A percentile compares a stretch with the other conserved stretches of the same genome.
These are phyloP conservation scores for Cantharis rustica DNA, from an alignment of 2,888 invertebrate species.

Conservation along the genomic window DNA sequence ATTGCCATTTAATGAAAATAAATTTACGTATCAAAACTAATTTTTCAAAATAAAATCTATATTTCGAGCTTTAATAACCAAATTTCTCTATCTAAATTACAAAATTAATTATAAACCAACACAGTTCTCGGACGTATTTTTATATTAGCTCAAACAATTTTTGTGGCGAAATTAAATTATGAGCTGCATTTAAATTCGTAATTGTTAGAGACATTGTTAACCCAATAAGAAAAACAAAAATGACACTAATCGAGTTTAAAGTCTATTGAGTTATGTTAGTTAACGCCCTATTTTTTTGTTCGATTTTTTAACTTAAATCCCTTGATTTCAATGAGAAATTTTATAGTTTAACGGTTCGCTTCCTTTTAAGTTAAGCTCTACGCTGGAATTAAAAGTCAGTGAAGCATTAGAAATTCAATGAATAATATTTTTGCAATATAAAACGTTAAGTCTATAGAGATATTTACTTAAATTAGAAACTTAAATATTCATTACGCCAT, in stretches of 20 bases:
- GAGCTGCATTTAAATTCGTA: neutral
- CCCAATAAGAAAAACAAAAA: neutral
- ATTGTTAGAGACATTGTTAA: neutral
- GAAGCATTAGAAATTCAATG: conserved; percentile 11
- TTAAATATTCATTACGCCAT: neutral
- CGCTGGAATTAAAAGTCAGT: conserved; percentile 4
- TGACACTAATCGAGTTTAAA: neutral
- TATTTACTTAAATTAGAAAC: neutral
- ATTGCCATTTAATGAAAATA: neutral
- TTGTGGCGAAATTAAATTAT: neutral
- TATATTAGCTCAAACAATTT: neutral
- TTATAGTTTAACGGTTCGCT: conserved; percentile 7
- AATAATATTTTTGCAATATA: neutral
- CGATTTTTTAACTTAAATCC: neutral
- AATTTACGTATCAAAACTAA: neutral
- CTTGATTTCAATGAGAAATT: conserved; percentile 11
- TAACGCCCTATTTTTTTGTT: neutral
- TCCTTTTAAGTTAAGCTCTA: neutral
- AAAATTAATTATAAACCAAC: neutral
- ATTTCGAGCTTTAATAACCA: neutral
- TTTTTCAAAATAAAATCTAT: neutral
- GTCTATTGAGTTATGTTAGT: neutral
- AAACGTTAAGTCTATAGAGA: neutral
- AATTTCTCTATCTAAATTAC: neutral
- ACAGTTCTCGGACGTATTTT: neutral